Evolutionary conservation across 2,888 invertebrate genomes (phyloP).

Genomic region (Cheilosia vulpina): DNA sequence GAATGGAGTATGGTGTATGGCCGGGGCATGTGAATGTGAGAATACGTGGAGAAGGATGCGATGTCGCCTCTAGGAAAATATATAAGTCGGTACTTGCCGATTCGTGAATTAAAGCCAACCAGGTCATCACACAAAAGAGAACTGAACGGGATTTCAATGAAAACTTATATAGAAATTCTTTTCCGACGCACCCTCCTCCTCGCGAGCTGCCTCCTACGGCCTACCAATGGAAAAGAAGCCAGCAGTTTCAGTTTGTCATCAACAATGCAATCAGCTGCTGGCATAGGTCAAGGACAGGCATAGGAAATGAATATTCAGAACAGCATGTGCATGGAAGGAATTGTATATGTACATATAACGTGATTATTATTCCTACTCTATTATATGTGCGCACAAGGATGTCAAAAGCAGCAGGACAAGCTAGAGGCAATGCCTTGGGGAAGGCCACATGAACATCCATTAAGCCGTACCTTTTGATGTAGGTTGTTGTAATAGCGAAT

Average conservation of each 20-base stretch:
- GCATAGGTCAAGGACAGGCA: constrained; percentile 74
- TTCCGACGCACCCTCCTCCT: constrained; percentile 35
- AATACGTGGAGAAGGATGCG: constrained; percentile 40
- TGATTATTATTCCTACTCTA: constrained; percentile 55
- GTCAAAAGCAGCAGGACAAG: constrained; percentile 50
- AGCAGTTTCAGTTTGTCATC: constrained; percentile 59
- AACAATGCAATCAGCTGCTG: constrained; percentile 73
- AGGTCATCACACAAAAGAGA: constrained; percentile 55
- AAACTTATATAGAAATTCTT: constrained; percentile 59
- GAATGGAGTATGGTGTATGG: constrained; percentile 21
- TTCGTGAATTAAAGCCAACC: constrained; percentile 65
- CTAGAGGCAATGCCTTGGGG: constrained; percentile 32
- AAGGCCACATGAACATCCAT: constrained; percentile 36
- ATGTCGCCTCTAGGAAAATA: constrained; percentile 44
- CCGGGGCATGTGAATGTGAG: constrained; percentile 19
- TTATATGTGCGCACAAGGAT: constrained; percentile 43
- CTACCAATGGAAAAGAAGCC: constrained; percentile 42
- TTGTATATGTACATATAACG: constrained; percentile 46
- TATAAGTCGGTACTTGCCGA: constrained; percentile 46
- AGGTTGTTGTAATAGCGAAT: constrained; percentile 87
- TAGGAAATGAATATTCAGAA: constrained; percentile 74
- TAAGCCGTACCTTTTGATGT: constrained; percentile 81
- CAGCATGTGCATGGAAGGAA: constrained; percentile 65
- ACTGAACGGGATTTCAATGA: constrained; percentile 51
- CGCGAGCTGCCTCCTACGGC: background rate